Percentiles rank a stretch among this genome's conserved stretches.
Evolutionary conservation across 2,113 vertebrate species (phyloP).

Genomic region (Rhinolophus sinicus): DNA sequence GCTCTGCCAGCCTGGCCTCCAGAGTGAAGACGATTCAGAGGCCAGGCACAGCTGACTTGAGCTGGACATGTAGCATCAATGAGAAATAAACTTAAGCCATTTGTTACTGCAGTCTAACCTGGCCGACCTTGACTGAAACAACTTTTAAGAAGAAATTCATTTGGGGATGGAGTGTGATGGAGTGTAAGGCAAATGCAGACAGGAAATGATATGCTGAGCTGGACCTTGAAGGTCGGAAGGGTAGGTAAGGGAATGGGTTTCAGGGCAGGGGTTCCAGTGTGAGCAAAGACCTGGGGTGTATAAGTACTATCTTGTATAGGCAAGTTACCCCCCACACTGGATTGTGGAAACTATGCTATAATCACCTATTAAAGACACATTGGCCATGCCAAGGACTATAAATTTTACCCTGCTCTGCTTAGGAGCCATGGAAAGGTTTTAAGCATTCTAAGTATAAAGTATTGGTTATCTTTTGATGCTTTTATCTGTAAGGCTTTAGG

Average conservation of each 20-base stretch:
- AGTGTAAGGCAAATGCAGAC: background rate
- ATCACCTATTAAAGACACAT: background rate
- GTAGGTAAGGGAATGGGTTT: background rate
- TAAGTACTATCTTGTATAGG: background rate
- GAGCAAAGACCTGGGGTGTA: background rate
- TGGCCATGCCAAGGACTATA: background rate
- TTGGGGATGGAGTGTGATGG: background rate
- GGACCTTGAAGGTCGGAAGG: background rate
- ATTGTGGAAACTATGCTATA: background rate
- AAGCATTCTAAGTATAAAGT: background rate
- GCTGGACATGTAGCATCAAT: background rate
- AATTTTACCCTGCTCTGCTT: constrained; percentile 19
- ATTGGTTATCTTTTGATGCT: background rate
- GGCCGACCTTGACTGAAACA: background rate
- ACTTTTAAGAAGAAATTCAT: constrained; percentile 16
- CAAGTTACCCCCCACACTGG: background rate
- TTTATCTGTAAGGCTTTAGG: background rate
- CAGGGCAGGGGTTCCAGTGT: background rate
- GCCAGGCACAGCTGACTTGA: constrained; percentile 3
- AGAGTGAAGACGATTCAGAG: background rate
- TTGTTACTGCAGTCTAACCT: constrained; percentile 34
- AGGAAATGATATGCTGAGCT: constrained; percentile 3
- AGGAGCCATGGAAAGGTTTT: constrained; percentile 25
- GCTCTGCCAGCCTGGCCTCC: background rate
- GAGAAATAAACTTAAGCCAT: constrained; percentile 20